Evolutionary conservation across 2,113 vertebrate species (phyloP), one percentile per base, ranked within the genome.

Genomic region (Pseudorasbora parva): DNA sequence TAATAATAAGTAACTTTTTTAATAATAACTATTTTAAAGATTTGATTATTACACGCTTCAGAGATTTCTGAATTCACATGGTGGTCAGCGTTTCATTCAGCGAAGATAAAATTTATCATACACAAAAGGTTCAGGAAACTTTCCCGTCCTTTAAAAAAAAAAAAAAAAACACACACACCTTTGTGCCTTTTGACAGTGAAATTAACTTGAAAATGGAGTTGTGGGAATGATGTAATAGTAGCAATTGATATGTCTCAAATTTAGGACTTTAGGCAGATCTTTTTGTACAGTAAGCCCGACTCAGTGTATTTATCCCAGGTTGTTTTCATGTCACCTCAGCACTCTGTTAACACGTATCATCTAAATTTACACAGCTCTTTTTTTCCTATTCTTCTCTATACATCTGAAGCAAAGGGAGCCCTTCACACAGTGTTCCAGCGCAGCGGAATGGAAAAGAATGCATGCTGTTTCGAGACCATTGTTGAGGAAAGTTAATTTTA

Each of bases 151-250:
- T 5, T 45, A 17, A 47, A 78, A 33, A 33, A 33, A 33, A 33
- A 33, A 30, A 45, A n/a, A n/a, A n/a, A n/a, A n/a, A n/a, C n/a
- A n/a, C n/a, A n/a, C n/a, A 41, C 1, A 14, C 6, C 15, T 11
- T 47, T 59, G 75, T 78, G 19, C 8, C 1, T 41, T 78, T 64
- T 79, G 77, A 47, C 57, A 47, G 8, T 7, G 8, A 64, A 49
- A 66, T 64, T 79, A 49, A 60, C 21, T n/a, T 78, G 54, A 54
- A 82, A 75, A 47, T 57, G n/a, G 14, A 23, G 8, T 62, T 51
- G 25, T 66, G 54, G 54, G 56, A 74, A 73, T 60, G 14, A 76
- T 77, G 43, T 71, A 82, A 82, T 54, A n/a, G 56, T n/a, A 23
- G 73, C 2, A 62, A 54, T 57, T 49, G 41, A 86, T 30, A 82